Percentiles rank a stretch among this genome's conserved stretches.
phyloP scores from a whole-genome alignment of 2,888 invertebrate species.

The Pristionchus mayeri region DNA sequence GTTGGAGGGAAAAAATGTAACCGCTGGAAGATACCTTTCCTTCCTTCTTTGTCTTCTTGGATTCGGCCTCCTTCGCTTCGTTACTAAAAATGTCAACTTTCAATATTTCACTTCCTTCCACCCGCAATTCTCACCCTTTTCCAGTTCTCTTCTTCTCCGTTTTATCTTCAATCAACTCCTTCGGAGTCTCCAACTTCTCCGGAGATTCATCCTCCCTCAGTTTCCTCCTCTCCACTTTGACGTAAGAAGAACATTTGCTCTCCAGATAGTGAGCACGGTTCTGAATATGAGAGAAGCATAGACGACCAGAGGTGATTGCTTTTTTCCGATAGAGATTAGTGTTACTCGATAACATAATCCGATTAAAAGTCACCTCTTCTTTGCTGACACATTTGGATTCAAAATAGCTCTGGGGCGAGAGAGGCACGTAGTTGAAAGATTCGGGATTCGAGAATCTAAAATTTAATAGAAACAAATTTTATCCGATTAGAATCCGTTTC shows the following conservation, averaged over 20 bases:
- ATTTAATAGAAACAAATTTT: background rate
- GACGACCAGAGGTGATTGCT: background rate
- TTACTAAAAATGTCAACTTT: background rate
- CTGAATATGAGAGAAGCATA: background rate
- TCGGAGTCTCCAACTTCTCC: constrained; percentile 42
- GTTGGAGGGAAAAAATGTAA: background rate
- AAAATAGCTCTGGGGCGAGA: constrained; percentile 69
- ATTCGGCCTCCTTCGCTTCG: background rate
- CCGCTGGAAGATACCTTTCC: background rate
- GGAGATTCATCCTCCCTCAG: constrained; percentile 40
- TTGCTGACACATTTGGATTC: constrained; percentile 66
- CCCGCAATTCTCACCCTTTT: background rate
- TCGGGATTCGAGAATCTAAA: constrained; percentile 72
- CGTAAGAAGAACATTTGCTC: background rate
- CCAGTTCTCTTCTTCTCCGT: background rate
- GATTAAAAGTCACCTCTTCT: constrained; percentile 1
- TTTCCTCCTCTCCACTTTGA: constrained; percentile 19
- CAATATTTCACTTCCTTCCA: background rate
- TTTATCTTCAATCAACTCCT: constrained; percentile 45
- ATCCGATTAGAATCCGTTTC: too few species aligned
- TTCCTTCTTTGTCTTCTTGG: constrained; percentile 25
- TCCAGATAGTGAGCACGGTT: constrained; percentile 14
- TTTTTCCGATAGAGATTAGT: too few species aligned
- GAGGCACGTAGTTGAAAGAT: constrained; percentile 69
- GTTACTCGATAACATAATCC: too few species aligned